phyloP scores from a whole-genome alignment of 2,797 vertebrate genomes.

The Etheostoma perlongum region DNA sequence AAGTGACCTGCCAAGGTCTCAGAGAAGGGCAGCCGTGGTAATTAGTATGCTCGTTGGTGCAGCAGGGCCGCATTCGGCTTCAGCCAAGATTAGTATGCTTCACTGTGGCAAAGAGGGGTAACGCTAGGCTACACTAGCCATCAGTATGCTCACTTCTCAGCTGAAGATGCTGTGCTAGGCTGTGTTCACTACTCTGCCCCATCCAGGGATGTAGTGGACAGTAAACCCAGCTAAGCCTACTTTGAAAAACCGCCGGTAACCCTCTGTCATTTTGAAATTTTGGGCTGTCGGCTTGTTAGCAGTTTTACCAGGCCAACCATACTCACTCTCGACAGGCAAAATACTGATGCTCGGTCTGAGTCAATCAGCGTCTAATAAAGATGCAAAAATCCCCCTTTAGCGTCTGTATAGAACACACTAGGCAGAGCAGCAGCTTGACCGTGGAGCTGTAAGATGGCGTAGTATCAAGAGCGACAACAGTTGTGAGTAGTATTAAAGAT shows the following conservation, averaged over 20 bases:
- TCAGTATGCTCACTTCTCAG: conserved; percentile 69
- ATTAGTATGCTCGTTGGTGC: conserved; percentile 96
- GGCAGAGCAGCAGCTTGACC: too few relatives aligned
- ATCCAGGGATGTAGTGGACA: conserved; percentile 20
- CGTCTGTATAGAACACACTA: too few relatives aligned
- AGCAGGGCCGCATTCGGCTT: conserved; percentile 88
- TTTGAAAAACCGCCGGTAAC: neutral
- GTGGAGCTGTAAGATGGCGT: too few relatives aligned
- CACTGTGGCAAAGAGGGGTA: conserved; percentile 64
- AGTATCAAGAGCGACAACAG: too few relatives aligned
- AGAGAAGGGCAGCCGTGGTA: conserved; percentile 93
- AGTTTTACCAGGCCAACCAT: too few relatives aligned
- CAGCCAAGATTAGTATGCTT: conserved; percentile 79
- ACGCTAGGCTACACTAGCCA: conserved; percentile 59
- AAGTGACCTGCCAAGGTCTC: conserved; percentile 97
- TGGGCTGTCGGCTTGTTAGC: neutral
- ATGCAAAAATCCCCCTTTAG: too few relatives aligned
- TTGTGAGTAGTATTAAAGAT: too few relatives aligned
- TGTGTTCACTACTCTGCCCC: conserved; percentile 44
- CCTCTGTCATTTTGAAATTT: neutral
- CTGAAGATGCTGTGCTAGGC: conserved; percentile 32
- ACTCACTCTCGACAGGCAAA: too few relatives aligned
- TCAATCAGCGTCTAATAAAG: too few relatives aligned
- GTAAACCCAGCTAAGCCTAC: neutral
- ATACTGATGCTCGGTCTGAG: too few relatives aligned